Conservation (phyloP, 2,797 vertebrate genomes). For the Epinephelus awoara region DNA sequence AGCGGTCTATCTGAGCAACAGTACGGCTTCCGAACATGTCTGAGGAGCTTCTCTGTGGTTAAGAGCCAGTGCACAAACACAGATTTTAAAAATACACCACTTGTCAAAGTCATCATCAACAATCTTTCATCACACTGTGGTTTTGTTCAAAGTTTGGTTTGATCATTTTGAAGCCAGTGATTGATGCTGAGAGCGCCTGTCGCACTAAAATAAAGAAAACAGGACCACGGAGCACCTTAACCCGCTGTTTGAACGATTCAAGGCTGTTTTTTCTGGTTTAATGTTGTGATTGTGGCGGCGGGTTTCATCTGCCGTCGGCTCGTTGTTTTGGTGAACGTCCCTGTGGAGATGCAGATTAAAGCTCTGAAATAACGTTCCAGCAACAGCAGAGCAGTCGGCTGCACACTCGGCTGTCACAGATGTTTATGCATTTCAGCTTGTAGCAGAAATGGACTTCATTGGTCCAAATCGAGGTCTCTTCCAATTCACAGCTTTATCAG, state of each 20-base stretch:
- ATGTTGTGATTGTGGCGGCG: constrained; percentile 29
- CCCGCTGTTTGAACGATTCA: constrained; percentile 11
- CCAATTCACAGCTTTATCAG: constrained; percentile 24
- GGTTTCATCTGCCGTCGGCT: constrained; percentile 49
- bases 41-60: background rate
- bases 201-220: constrained; percentile 42
- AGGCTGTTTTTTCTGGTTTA: constrained; percentile 10
- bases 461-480: constrained; percentile 31
- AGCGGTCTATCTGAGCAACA: background rate
- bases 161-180: constrained; percentile 31
- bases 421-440: constrained; percentile 37
- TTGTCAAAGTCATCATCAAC: constrained; percentile 32
- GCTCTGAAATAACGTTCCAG: constrained; percentile 46
- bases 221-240: constrained; percentile 13
- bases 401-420: constrained; percentile 32
- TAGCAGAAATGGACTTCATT: constrained; percentile 29
- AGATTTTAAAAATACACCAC: constrained; percentile 52
- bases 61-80: background rate
- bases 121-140: constrained; percentile 31
- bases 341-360: constrained; percentile 57
- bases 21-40: background rate
- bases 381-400: constrained; percentile 18
- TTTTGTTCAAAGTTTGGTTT: constrained; percentile 43
- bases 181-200: constrained; percentile 48
- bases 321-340: constrained; percentile 25